phyloP scores from a whole-genome alignment of 2,113 vertebrate species.

The Dascyllus trimaculatus region DNA sequence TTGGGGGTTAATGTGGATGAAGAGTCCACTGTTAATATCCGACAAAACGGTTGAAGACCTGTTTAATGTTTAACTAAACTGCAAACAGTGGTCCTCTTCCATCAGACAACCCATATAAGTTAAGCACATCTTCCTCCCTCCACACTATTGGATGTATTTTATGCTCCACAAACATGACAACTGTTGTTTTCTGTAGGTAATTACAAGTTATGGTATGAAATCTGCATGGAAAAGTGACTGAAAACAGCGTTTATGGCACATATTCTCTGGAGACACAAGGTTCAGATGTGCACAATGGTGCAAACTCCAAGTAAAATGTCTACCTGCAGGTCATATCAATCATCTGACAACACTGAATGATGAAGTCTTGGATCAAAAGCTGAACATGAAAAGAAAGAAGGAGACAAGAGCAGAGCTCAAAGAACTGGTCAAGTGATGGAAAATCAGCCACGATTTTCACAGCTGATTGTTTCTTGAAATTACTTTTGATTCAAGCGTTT shows the following conservation, averaged over 20 bases:
- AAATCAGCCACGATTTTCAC: too few species aligned
- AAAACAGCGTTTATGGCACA: background rate
- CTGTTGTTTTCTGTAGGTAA: background rate
- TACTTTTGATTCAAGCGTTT: background rate
- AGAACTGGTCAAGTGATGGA: background rate
- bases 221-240: too few species aligned
- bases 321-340: background rate
- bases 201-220: too few species aligned
- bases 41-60: background rate
- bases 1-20: slow-evolving; percentile 33
- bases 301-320: background rate
- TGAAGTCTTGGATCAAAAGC: background rate
- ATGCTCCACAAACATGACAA: background rate
- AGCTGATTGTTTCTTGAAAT: background rate
- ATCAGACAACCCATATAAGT: too few species aligned
- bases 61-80: background rate
- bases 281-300: background rate
- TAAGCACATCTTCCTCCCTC: too few species aligned
- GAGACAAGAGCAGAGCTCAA: background rate
- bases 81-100: background rate
- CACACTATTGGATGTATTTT: background rate
- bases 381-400: background rate
- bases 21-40: slow-evolving; percentile 24
- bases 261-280: background rate
- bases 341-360: slow-evolving; percentile 13